Conservation (phyloP, 2,113 vertebrate genomes). For the Nymphicus hollandicus region DNA sequence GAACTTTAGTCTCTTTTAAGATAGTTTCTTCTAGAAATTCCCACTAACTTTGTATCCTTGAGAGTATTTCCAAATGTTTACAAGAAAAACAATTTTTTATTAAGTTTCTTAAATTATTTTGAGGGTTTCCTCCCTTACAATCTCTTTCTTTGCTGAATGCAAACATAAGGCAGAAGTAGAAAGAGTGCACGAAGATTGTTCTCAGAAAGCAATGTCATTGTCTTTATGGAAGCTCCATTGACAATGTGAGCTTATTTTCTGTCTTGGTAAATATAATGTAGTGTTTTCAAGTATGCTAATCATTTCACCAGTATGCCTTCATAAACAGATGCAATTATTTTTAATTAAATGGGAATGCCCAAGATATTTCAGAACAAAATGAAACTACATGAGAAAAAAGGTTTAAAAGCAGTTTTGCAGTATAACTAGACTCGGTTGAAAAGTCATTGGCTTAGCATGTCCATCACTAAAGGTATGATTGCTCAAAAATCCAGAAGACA, state of each 20-base stretch:
- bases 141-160: not conserved
- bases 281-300: not conserved
- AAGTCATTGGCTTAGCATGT: not conserved
- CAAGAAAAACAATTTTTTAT: not conserved
- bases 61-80: not conserved
- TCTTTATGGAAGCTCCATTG: not conserved
- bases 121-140: not conserved
- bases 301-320: not conserved
- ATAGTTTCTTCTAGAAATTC: not conserved
- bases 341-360: not conserved
- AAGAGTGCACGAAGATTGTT: not conserved
- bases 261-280: not conserved
- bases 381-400: not conserved
- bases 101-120: not conserved
- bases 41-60: not conserved
- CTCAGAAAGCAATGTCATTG: not conserved
- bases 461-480: not conserved
- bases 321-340: not conserved
- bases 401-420: not conserved
- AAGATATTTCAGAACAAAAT: not conserved
- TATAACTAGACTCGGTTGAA: not conserved
- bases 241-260: not conserved
- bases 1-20: not conserved
- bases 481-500: not conserved
- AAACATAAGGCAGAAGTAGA: not conserved